Evolutionary conservation across 2,888 invertebrate genomes (phyloP).

Genomic region (Steromphala cineraria): DNA sequence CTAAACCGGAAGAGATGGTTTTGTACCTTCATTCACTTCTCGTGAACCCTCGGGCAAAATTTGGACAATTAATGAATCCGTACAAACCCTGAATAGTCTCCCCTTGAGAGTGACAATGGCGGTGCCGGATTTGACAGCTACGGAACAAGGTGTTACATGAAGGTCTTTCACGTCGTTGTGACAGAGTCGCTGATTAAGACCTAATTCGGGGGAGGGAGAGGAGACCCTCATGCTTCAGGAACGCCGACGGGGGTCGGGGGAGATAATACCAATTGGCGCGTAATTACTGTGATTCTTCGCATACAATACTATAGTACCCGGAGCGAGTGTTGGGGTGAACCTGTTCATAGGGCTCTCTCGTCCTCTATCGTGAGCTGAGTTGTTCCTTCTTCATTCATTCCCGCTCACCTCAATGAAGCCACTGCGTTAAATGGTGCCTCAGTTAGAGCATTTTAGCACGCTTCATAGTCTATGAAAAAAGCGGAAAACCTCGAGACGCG

Average conservation of each 20-base stretch:
- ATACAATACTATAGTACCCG: not conserved
- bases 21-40: slow-evolving; percentile 17
- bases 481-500: not conserved
- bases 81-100: not conserved
- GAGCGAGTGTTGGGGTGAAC: slow-evolving; percentile 3
- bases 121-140: slow-evolving; percentile 4
- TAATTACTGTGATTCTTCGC: slow-evolving; percentile 14
- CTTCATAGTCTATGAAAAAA: not conserved
- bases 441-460: not conserved
- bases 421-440: not conserved
- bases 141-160: slow-evolving; percentile 12
- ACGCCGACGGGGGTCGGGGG: slow-evolving; percentile 1
- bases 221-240: not conserved
- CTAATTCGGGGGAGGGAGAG: slow-evolving; percentile 10
- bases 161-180: not conserved
- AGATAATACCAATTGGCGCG: slow-evolving; percentile 9
- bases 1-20: slow-evolving; percentile 18
- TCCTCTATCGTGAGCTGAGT: no score
- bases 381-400: no score
- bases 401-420: not conserved
- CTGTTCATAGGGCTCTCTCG: not conserved
- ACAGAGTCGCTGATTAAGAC: slow-evolving; percentile 13
- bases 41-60: not conserved
- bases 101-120: not conserved
- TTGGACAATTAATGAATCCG: slow-evolving; percentile 11